Base-by-base conservation (phyloP, 2,113 vertebrate species). In the Lucifuga dentata region DNA sequence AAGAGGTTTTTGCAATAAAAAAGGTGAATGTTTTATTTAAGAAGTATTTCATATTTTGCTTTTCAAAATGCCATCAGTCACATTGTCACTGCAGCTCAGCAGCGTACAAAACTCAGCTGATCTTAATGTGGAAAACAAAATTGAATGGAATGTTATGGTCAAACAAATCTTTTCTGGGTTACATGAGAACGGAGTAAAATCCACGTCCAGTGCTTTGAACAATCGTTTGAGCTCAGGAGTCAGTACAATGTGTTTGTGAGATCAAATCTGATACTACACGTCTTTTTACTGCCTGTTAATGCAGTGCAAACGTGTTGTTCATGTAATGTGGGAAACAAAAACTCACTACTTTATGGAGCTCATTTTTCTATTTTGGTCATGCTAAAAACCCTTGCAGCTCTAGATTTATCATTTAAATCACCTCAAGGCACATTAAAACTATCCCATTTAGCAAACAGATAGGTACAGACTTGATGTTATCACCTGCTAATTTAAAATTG, bases 341-440 rank as follows among this genome's bases (percentile, higher is more conserved):
- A 19, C 41, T 70, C 24, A 49, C n/a, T n/a, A n/a, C n/a, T 39
- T 33, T 44, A 17, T 17, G 43, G n/a, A 40, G 11, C 13, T 16
- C n/a, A 8, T 17, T 65, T 19, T 55, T 70, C 45, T 45, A 23
- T 65, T 29, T 10, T 45, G 36, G 50, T 53, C 12, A 20, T 56
- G 49, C 26, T 60, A 38, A 36, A 16, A 73, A 62, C 66, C 23
- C 29, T 57, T 46, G 46, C 58, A 72, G 56, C 49, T 29, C 43
- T 38, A 13, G 17, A 41, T 63, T 57, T 39, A 43, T 11, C 5
- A 41, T 69, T 57, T 19, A 60, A 66, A 32, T 71, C 45, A 81
- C 23, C 72, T 84, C 69, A 90, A 90, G 84, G 84, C 89, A 90
- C 84, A 80, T 87, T 73, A 80, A 73, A 73, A 56, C 60, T 56